phyloP scores from a whole-genome alignment of 1,140 invertebrate species.

The Eubasilissa regina region DNA sequence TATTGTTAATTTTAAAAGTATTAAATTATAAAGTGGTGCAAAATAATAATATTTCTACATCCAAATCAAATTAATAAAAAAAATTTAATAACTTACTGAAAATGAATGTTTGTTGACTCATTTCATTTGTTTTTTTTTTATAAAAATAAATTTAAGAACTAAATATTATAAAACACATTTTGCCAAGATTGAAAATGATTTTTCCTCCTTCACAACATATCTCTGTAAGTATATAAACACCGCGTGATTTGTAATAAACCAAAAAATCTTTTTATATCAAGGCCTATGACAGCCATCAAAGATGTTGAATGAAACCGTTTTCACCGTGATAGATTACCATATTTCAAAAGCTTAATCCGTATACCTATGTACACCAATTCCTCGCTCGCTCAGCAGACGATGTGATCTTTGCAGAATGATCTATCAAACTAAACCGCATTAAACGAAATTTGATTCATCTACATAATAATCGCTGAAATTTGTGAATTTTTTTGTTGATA shows the following conservation, averaged over 20 bases:
- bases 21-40: too few relatives aligned
- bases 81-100: too few relatives aligned
- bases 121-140: too few relatives aligned
- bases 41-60: too few relatives aligned
- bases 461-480: too few relatives aligned
- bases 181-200: too few relatives aligned
- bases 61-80: too few relatives aligned
- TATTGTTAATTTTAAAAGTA: too few relatives aligned
- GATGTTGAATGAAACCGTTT: constrained; percentile 26
- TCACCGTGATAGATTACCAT: constrained; percentile 21
- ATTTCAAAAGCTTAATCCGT: constrained; percentile 17
- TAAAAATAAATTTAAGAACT: too few relatives aligned
- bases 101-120: too few relatives aligned
- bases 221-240: constrained; percentile 11
- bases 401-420: constrained; percentile 7
- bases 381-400: not conserved
- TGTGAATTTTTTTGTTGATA: too few relatives aligned
- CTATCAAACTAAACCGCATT: constrained; percentile 2
- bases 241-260: constrained; percentile 26
- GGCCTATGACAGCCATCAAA: constrained; percentile 29
- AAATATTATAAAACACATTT: too few relatives aligned
- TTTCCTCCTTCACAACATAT: not conserved
- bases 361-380: not conserved
- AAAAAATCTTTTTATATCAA: constrained; percentile 15
- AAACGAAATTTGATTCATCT: not conserved